Evolutionary conservation across 1,140 invertebrate genomes (phyloP).

Genomic region (Cydia fagiglandana): DNA sequence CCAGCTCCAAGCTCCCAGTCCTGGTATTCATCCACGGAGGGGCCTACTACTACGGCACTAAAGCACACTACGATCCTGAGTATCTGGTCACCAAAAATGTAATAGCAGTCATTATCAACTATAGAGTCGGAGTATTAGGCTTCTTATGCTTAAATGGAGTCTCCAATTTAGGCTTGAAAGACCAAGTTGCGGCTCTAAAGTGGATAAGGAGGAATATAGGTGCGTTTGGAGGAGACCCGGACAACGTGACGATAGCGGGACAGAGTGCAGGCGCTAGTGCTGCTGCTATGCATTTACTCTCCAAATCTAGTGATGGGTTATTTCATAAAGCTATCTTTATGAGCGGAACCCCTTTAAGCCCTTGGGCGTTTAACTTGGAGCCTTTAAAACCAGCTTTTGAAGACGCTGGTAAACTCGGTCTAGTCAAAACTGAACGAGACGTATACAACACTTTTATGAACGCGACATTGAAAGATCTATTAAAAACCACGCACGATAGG

Average conservation of each 20-base stretch:
- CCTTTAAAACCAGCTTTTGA: slow-evolving; percentile 44
- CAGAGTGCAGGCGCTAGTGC: slow-evolving; percentile 74
- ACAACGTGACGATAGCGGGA: slow-evolving; percentile 76
- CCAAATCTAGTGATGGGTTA: slow-evolving; percentile 54
- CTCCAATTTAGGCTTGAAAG: slow-evolving; percentile 65
- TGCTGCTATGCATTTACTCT: slow-evolving; percentile 61
- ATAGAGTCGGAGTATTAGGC: slow-evolving; percentile 55
- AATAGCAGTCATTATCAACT: slow-evolving; percentile 56
- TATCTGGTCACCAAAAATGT: slow-evolving; percentile 58
- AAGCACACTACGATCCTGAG: slow-evolving; percentile 76
- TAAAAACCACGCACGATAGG: slow-evolving; percentile 46
- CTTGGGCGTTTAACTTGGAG: slow-evolving; percentile 67
- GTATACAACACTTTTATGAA: slow-evolving; percentile 51
- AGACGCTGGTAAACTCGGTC: slow-evolving; percentile 58
- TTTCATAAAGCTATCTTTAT: slow-evolving; percentile 59
- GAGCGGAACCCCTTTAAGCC: slow-evolving; percentile 59
- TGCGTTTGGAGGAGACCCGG: slow-evolving; percentile 73
- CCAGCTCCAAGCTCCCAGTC: slow-evolving; percentile 66
- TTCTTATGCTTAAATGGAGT: slow-evolving; percentile 58
- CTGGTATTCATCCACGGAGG: slow-evolving; percentile 84
- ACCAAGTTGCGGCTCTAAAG: slow-evolving; percentile 65
- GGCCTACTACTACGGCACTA: slow-evolving; percentile 76
- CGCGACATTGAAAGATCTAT: slow-evolving; percentile 44
- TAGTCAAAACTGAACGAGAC: slow-evolving; percentile 48
- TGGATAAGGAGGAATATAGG: slow-evolving; percentile 72